Evolutionary conservation across 35 echinoderm and acorn worm genomes (phyloP).

Genomic region (Heliocidaris erythrogramma): DNA sequence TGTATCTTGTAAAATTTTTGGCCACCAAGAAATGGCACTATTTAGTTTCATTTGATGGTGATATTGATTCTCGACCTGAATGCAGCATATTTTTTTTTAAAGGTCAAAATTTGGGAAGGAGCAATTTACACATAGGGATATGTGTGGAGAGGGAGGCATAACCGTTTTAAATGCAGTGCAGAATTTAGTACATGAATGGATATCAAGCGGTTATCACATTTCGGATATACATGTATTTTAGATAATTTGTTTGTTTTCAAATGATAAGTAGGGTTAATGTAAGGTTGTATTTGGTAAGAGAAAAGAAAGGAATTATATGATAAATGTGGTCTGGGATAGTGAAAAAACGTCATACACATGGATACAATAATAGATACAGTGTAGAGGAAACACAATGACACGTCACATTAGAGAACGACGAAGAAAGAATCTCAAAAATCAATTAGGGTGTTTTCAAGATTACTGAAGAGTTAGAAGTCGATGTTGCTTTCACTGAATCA

Average conservation of each 20-base stretch:
- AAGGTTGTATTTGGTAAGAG: not conserved
- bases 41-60: not conserved
- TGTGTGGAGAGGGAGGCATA: too few relatives aligned
- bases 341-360: not conserved
- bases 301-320: not conserved
- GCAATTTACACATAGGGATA: too few relatives aligned
- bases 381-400: not conserved
- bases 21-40: not conserved
- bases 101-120: not conserved
- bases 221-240: not conserved
- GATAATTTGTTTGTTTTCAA: too few relatives aligned
- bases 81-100: not conserved
- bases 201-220: not conserved
- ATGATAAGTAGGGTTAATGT: not conserved
- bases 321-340: not conserved
- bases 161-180: not conserved
- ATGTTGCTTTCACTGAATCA: too few relatives aligned
- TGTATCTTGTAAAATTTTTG: not conserved
- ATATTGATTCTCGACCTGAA: not conserved
- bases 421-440: too few relatives aligned
- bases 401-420: too few relatives aligned
- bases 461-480: too few relatives aligned
- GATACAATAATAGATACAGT: not conserved
- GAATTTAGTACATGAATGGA: not conserved
- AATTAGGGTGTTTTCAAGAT: too few relatives aligned